Conservation (phyloP, 2,888 invertebrate species). For the Dicyrtomina minuta region DNA sequence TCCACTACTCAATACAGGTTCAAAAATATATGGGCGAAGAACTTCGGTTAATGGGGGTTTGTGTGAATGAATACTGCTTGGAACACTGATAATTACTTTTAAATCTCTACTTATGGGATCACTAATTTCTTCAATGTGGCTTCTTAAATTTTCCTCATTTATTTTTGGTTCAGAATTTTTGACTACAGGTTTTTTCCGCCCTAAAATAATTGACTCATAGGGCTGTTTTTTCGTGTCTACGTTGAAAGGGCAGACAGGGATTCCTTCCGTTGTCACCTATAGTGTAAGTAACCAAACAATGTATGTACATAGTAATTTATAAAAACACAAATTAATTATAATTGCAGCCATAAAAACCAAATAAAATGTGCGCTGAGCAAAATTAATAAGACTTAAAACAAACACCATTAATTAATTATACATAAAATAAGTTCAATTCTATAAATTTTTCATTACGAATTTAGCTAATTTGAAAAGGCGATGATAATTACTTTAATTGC, state of each 20-base stretch:
- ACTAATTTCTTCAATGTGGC: neutral
- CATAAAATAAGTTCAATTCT: neutral
- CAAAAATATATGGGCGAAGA: constrained; percentile 22
- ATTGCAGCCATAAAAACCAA: neutral
- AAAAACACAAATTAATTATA: neutral
- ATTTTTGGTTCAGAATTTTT: neutral
- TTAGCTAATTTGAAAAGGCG: neutral
- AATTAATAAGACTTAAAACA: neutral
- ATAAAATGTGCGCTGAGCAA: neutral
- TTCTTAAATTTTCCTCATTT: neutral
- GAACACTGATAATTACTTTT: constrained; percentile 75
- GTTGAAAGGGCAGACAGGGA: constrained; percentile 69
- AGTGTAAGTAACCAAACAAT: too few species aligned
- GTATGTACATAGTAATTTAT: too few species aligned
- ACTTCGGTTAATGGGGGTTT: constrained; percentile 76
- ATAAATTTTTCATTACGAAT: neutral
- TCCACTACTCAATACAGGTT: constrained; percentile 17
- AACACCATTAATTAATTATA: neutral
- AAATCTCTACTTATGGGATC: constrained; percentile 52
- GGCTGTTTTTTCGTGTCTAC: constrained; percentile 76
- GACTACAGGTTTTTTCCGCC: constrained; percentile 56
- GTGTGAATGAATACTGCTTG: constrained; percentile 91
- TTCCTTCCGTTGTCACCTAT: constrained; percentile 68
- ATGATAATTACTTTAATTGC: neutral
- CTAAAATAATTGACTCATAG: constrained; percentile 77